Base-by-base conservation (phyloP, 2,888 invertebrate species). In the Chironomus riparius region DNA sequence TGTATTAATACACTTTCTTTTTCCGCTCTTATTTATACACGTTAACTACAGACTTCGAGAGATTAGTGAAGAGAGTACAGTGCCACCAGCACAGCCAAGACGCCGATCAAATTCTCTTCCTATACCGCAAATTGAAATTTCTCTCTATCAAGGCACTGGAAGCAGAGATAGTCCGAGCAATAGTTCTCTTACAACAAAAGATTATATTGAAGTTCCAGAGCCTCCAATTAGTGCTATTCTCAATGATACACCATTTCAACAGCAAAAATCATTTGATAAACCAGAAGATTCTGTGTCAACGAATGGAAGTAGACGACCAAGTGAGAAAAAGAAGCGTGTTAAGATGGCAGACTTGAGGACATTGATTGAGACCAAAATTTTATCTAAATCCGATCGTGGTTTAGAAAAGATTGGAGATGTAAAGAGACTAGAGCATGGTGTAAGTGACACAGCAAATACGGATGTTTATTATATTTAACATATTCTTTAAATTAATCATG, bases 91-190 rank as follows among this genome's bases (percentile, higher is more conserved):
- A 80, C 91, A 90, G 80, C 91, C 95, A 7, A 87, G 97, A 76
- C 91, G 93, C 81, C 87, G 97, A 74, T 97, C 97, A 80, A 95
- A 94, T 81, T 98, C 97, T 0, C 84, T 97, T 76, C 97, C 98
- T 0, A 94, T 95, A 81, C 95, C 95, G 1, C 95, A 95, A 85
- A 95, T 95, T 77, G 94, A 95, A 83, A 91, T 95, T 0, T 94
- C 95, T 0, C 85, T 93, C 38, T 93, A 93, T 81, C 92, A 93
- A 82, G 92, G 91, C 79, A 92, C 15, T 50, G 38, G 82, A 22
- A 82, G 81, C 77, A 70, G 76, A 18, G 83, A 83, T 47, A 85
- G 82, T 78, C 84, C 81, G 0, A 80, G 80, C 76, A 82, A 83
- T 28, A 84, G 84, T 76, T 84, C 84, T 0, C 56, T 72, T 28